phyloP scores from a whole-genome alignment of 2,797 vertebrate genomes.

The Thunnus albacares region DNA sequence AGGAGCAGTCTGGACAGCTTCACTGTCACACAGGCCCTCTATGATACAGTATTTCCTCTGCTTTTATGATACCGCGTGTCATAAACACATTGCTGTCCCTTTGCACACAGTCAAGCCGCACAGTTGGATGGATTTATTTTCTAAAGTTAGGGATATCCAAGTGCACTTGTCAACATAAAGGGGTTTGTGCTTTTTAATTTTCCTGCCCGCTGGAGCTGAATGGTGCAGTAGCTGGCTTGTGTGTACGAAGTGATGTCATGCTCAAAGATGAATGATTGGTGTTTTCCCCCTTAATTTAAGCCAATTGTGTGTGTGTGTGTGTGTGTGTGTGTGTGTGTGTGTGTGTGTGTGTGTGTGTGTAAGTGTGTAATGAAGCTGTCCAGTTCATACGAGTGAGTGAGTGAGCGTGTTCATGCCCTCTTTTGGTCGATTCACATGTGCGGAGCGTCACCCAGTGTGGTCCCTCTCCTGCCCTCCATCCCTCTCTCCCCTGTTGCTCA shows the following conservation, averaged over 20 bases:
- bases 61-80: constrained; percentile 58
- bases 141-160: constrained; percentile 12
- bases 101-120: constrained; percentile 7
- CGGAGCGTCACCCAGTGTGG: constrained; percentile 72
- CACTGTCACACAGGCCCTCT: constrained; percentile 74
- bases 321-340: too few relatives aligned
- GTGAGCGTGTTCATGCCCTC: constrained; percentile 19
- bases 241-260: constrained; percentile 50
- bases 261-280: constrained; percentile 28
- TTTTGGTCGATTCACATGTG: constrained; percentile 55
- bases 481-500: constrained; percentile 79
- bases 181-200: constrained; percentile 28
- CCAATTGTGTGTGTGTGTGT: not conserved
- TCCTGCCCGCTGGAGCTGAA: constrained; percentile 32
- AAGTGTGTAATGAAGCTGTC: constrained; percentile 9
- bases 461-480: constrained; percentile 75
- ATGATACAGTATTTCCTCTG: constrained; percentile 73
- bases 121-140: constrained; percentile 8
- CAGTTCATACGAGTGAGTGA: constrained; percentile 33
- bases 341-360: too few relatives aligned
- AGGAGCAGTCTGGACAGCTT: constrained; percentile 73
- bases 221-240: constrained; percentile 28
- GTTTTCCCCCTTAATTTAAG: constrained; percentile 34
- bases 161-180: constrained; percentile 3
- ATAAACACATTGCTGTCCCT: constrained; percentile 55